Evolutionary conservation across 2,113 vertebrate genomes (phyloP).

Genomic region (Apistogramma diplotaenia): DNA sequence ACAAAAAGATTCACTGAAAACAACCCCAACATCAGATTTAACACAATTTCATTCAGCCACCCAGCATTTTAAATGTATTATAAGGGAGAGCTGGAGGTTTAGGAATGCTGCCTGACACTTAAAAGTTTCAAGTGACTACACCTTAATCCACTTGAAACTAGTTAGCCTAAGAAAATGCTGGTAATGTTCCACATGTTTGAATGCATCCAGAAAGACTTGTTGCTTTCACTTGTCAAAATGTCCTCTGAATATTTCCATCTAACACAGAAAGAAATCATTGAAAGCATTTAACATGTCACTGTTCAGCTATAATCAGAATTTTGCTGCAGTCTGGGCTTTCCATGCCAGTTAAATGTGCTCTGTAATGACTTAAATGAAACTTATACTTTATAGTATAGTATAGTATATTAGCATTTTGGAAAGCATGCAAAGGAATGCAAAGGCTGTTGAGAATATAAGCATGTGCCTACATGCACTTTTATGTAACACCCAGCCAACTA

Average conservation of each 20-base stretch:
- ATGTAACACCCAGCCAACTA: not conserved
- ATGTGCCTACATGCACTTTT: not conserved
- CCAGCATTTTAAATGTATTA: not conserved
- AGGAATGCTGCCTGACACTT: slow-evolving; percentile 25
- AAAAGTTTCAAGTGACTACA: slow-evolving; percentile 11
- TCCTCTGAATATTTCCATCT: not conserved
- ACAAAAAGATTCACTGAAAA: not conserved
- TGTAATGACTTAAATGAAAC: not conserved
- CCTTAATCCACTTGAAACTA: slow-evolving; percentile 15
- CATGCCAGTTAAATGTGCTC: not conserved
- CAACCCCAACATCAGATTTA: not conserved
- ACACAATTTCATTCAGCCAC: not conserved
- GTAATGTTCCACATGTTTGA: not conserved
- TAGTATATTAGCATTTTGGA: not conserved
- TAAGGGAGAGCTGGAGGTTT: not conserved
- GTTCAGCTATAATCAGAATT: not conserved
- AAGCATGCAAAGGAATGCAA: not conserved
- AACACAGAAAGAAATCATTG: not conserved
- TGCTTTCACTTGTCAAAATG: not conserved
- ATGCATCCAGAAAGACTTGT: not conserved
- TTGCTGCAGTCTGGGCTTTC: not conserved
- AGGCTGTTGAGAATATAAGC: not conserved
- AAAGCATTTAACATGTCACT: not conserved
- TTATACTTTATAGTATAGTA: not conserved
- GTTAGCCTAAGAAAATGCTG: not conserved